Conservation (phyloP, 2,797 vertebrate species). For the Manis javanica region DNA sequence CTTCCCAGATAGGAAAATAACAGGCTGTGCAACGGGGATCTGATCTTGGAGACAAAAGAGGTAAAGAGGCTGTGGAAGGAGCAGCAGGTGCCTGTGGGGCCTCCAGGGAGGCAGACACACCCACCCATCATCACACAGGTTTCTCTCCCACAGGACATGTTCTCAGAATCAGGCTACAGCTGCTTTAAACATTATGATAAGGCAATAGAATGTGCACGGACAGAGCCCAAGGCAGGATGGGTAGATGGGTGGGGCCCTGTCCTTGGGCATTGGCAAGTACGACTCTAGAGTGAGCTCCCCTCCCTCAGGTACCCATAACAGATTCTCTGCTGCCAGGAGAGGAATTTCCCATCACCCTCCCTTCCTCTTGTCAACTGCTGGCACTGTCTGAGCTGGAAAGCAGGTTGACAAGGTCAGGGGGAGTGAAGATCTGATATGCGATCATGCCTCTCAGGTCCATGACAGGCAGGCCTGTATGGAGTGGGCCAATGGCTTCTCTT, state of each 20-base stretch:
- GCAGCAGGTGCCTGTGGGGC: not conserved
- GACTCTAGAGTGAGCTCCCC: not conserved
- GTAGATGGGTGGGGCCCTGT: not conserved
- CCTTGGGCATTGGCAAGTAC: not conserved
- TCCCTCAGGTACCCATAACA: not conserved
- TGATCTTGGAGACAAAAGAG: not conserved
- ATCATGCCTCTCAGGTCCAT: slow-evolving; percentile 65
- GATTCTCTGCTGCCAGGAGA: slow-evolving; percentile 44
- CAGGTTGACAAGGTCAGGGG: slow-evolving; percentile 76
- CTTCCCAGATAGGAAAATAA: not conserved
- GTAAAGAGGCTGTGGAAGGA: not conserved
- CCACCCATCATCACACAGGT: not conserved
- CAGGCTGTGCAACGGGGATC: not conserved
- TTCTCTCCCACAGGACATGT: not conserved
- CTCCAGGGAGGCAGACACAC: not conserved
- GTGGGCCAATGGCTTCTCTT: slow-evolving; percentile 35
- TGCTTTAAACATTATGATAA: not conserved
- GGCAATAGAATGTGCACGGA: not conserved
- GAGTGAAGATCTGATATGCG: slow-evolving; percentile 76
- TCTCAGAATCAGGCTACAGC: not conserved
- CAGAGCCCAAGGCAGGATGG: not conserved
- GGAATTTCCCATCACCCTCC: slow-evolving; percentile 61
- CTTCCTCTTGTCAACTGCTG: slow-evolving; percentile 63
- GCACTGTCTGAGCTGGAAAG: slow-evolving; percentile 49
- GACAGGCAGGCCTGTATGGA: slow-evolving; percentile 61